Base-by-base conservation (phyloP, 2,113 vertebrate genomes). In the rat (Rattus norvegicus) region DNA sequence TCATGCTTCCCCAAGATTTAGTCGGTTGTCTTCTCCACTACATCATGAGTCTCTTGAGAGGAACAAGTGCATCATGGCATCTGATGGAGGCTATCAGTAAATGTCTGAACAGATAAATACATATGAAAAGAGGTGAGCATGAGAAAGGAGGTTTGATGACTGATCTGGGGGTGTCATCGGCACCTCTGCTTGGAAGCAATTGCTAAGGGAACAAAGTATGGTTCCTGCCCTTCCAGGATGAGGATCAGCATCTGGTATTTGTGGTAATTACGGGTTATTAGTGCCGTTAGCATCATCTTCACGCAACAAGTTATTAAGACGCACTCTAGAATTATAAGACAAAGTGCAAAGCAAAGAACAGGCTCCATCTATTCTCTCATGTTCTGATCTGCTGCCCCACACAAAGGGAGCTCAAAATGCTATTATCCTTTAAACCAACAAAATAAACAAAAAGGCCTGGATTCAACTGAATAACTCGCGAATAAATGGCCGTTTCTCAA, bases 371-470 rank as follows among this genome's bases (percentile, higher is more conserved):
- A 90, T 97, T 94, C 97, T 95, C 61, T 95, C 26, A 90, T 90
- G 84, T 73, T 80, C 75, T 70, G 91, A 91, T 67, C 65, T 59
- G 72, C 49, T 11, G 80, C 24, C 80, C 75, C 36, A 97, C 24
- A 97, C 36, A 97, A 92, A 97, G 91, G 70, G n/a, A 96, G 28
- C 75, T 92, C 69, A 95, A 90, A 47, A 65, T 95, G 63, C 94
- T 96, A 93, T 96, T 96, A 96, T 61, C 33, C 93, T 97, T 96
- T 96, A 94, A 92, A 97, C 61, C 93, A 96, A 96, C n/a, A 92
- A 95, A 94, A 70, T 77, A 92, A 93, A 93, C 75, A 83, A 94
- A 96, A 91, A 91, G 61, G 43, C 28, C 54, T 93, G 9, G 26
- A 96, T 87, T 88, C 72, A 73, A 81, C 0, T 91, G 88, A 96